Evolutionary conservation across 2,113 vertebrate species (phyloP).

Genomic region (Calyptommatus sinebrachiatus): DNA sequence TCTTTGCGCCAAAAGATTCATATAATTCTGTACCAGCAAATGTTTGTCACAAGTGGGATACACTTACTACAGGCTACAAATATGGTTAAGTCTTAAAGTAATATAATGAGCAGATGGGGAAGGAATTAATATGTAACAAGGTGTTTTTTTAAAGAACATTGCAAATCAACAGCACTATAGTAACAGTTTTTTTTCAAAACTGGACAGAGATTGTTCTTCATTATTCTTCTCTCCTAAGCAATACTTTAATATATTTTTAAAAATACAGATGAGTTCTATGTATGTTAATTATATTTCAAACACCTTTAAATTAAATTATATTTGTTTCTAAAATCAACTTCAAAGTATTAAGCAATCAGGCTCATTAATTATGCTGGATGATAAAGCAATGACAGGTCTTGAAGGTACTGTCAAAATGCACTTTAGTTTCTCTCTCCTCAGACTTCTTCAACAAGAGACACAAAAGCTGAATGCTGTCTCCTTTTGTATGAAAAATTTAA

Average conservation of each 20-base stretch:
- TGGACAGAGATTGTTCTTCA: neutral
- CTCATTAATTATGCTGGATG: neutral
- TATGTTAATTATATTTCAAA: neutral
- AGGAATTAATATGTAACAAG: neutral
- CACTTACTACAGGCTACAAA: neutral
- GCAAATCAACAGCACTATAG: neutral
- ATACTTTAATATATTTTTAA: neutral
- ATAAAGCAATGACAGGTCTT: conserved; percentile 26
- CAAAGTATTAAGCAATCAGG: neutral
- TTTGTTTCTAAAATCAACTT: rapidly evolving
- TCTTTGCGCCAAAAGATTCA: neutral
- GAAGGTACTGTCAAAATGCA: neutral
- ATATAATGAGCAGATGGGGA: neutral
- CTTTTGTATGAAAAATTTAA: conserved; percentile 1
- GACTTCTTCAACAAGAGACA: neutral
- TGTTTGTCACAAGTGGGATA: neutral
- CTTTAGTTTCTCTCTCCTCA: neutral
- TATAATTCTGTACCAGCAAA: neutral
- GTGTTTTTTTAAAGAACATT: neutral
- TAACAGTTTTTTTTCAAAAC: neutral
- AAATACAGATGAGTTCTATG: neutral
- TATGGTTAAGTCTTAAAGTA: neutral
- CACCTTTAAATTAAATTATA: neutral
- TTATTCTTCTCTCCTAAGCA: neutral
- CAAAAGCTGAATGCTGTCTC: conserved; percentile 3